Conservation (phyloP, 2,797 vertebrate genomes). For the Acanthis flammea region DNA sequence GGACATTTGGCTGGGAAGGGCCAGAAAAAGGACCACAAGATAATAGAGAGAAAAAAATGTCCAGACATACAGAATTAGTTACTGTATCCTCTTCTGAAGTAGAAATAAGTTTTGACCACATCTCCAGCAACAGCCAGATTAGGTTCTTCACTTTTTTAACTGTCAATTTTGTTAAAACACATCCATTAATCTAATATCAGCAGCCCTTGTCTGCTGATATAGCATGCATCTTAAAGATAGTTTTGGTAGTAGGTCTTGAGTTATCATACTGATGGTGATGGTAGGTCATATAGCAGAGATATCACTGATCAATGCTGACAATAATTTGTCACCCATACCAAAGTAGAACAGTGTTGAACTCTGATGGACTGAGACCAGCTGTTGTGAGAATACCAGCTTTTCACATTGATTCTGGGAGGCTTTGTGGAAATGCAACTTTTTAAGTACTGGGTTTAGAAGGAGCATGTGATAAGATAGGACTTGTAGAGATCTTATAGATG, state of each 20-base stretch:
- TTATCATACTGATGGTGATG: background rate
- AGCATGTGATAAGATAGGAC: background rate
- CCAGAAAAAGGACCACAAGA: background rate
- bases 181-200: background rate
- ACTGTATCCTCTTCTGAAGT: background rate
- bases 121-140: background rate
- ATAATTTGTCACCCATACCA: background rate
- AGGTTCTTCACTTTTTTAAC: background rate
- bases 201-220: background rate
- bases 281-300: background rate
- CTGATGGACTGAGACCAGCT: conserved; percentile 4
- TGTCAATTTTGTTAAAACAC: background rate
- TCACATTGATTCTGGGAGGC: background rate
- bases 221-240: background rate
- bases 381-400: background rate
- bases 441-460: background rate
- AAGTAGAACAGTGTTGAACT: background rate
- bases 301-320: background rate
- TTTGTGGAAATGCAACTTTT: background rate
- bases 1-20: background rate
- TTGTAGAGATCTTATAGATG: background rate
- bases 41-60: background rate
- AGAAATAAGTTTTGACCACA: background rate
- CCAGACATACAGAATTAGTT: background rate
- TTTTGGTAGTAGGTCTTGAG: background rate